Base-by-base conservation (phyloP, 2,888 invertebrate genomes). In the Listrodromus nycthemerus region DNA sequence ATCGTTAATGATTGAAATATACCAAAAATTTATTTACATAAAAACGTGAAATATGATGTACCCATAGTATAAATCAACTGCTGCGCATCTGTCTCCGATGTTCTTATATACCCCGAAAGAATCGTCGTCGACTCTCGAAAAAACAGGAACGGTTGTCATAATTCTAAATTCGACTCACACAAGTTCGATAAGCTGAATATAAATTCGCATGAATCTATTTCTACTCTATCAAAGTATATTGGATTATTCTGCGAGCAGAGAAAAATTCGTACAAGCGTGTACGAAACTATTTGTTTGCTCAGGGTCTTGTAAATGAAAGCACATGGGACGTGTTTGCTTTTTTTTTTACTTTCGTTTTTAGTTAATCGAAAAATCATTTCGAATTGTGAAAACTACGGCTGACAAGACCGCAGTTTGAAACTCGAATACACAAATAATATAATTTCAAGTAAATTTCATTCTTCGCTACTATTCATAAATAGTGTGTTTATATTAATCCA, bases 21-120 rank as follows among this genome's bases (percentile, higher is more conserved):
- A 92, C 91, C 90, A 92, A 92, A 92, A 91, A 92, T 92, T 92
- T 92, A 92, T 92, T 92, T 92, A 92, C 92, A 92, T 92, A 92
- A 91, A 92, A 92, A 92, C 91, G 91, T 92, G 91, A 92, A 84
- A 92, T 91, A 91, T 91, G 90, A 91, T 75, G 74, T 91, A 90
- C 89, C 90, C 90, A 89, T 91, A 90, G 90, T 91, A 61, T 61
- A 91, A 90, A 89, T 89, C 88, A 92, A 91, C 89, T 90, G 91
- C 88, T 90, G 91, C 90, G 89, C 89, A 88, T 89, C 87, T 85
- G 82, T 86, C 85, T 84, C 88, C 84, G 86, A 85, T 87, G 86
- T 88, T 83, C 84, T 86, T 87, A 87, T 80, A 81, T 65, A 65
- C 30, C 37, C 55, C 77, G 77, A 69, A 45, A 58, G 48, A 24